These are phyloP conservation scores for Meloidogyne hapla DNA, from an alignment of 1,140 invertebrate species.

Conservation along the genomic window DNA sequence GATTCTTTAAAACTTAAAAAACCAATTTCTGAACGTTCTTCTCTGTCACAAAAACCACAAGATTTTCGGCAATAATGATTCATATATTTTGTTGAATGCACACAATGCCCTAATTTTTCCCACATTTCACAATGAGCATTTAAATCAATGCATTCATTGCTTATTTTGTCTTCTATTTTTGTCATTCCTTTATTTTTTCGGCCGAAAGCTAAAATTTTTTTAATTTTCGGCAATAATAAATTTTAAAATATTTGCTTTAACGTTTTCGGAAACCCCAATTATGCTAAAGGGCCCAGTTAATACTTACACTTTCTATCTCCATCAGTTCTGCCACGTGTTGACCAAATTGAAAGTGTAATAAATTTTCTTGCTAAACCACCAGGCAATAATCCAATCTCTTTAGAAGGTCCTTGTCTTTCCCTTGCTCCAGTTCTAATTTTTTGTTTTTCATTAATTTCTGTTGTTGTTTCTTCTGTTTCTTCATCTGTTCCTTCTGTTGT, in stretches of 20 bases:
- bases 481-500: not conserved
- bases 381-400: not conserved
- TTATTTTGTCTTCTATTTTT: not conserved
- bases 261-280: too few species aligned
- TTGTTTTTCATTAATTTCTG: not conserved
- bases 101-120: slow-evolving; percentile 61
- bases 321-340: slow-evolving; percentile 1
- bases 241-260: too few species aligned
- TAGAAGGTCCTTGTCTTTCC: not conserved
- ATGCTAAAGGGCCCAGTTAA: too few species aligned
- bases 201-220: not conserved
- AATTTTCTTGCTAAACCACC: slow-evolving; percentile 13
- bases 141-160: slow-evolving; percentile 56
- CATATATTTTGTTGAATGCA: slow-evolving; percentile 63
- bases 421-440: slow-evolving; percentile 8
- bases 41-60: slow-evolving; percentile 51
- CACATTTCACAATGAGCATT: slow-evolving; percentile 64
- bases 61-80: slow-evolving; percentile 61
- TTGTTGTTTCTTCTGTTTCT: not conserved
- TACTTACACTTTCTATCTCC: not conserved
- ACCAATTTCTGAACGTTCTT: not conserved
- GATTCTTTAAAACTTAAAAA: not conserved
- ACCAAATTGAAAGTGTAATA: slow-evolving; percentile 27
- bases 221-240: too few species aligned
- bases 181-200: slow-evolving; percentile 15